Evolutionary conservation across 2,888 invertebrate species (phyloP).

Genomic region (Endomychus coccineus): DNA sequence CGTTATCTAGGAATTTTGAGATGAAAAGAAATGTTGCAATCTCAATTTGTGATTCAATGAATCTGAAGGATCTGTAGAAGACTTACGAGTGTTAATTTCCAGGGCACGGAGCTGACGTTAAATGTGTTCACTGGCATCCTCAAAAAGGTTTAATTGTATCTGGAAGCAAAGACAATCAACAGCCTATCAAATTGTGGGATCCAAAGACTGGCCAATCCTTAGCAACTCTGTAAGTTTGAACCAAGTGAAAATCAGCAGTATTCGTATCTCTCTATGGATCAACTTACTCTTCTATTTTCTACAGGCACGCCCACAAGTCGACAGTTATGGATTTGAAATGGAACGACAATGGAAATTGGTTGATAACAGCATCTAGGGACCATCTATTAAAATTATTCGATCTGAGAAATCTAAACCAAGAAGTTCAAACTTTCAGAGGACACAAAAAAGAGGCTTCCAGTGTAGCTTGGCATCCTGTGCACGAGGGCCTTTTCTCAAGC

Average conservation of each 20-base stretch:
- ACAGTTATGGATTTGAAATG: conserved; percentile 99
- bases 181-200: conserved; percentile 99
- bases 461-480: conserved; percentile 97
- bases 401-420: conserved; percentile 88
- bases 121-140: conserved; percentile 99
- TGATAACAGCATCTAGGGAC: conserved; percentile 96
- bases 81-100: too few relatives aligned
- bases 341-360: conserved; percentile 99
- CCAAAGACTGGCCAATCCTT: conserved; percentile 92
- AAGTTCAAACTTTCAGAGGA: conserved; percentile 95
- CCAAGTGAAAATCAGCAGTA: too few relatives aligned
- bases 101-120: conserved; percentile 98
- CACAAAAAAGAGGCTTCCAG: conserved; percentile 98
- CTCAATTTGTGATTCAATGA: too few relatives aligned
- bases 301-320: conserved; percentile 94
- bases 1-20: too few relatives aligned
- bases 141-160: conserved; percentile 94
- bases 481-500: conserved; percentile 94
- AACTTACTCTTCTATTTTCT: too few relatives aligned
- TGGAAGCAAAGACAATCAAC: conserved; percentile 99
- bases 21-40: too few relatives aligned
- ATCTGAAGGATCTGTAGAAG: too few relatives aligned
- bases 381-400: conserved; percentile 97
- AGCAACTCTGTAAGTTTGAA: conserved; percentile 75
- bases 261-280: too few relatives aligned